Evolutionary conservation across 2,113 vertebrate genomes (phyloP).

Genomic region (Pedetes capensis): DNA sequence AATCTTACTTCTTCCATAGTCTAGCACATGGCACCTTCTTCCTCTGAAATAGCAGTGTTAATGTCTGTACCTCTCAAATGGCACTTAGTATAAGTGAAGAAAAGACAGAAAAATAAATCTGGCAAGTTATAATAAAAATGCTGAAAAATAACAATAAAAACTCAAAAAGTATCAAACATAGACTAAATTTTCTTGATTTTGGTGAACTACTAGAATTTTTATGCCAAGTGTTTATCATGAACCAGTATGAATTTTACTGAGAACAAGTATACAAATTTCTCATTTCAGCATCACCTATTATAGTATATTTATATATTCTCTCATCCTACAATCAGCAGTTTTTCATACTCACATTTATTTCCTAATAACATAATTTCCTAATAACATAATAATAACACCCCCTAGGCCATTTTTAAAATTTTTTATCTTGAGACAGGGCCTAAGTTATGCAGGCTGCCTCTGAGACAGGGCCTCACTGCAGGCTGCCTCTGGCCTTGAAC

Average conservation of each 20-base stretch:
- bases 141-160: conserved; percentile 13
- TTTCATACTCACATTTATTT: not conserved
- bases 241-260: not conserved
- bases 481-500: too few relatives aligned
- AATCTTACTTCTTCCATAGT: not conserved
- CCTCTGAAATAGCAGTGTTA: not conserved
- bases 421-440: too few relatives aligned
- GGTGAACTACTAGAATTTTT: not conserved
- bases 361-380: not conserved
- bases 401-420: too few relatives aligned
- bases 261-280: not conserved
- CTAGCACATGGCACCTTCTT: not conserved
- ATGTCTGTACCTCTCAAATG: not conserved
- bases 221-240: not conserved
- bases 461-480: too few relatives aligned
- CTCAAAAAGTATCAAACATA: not conserved
- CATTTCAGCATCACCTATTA: not conserved
- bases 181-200: not conserved
- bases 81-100: not conserved
- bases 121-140: not conserved
- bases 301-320: not conserved
- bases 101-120: conserved; percentile 9
- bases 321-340: not conserved
- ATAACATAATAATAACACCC: too few relatives aligned
- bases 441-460: too few relatives aligned